A percentile compares a stretch with the other conserved stretches of the same genome.
phyloP scores from a whole-genome alignment of 2,797 vertebrate genomes.

The Girardinus metallicus region DNA sequence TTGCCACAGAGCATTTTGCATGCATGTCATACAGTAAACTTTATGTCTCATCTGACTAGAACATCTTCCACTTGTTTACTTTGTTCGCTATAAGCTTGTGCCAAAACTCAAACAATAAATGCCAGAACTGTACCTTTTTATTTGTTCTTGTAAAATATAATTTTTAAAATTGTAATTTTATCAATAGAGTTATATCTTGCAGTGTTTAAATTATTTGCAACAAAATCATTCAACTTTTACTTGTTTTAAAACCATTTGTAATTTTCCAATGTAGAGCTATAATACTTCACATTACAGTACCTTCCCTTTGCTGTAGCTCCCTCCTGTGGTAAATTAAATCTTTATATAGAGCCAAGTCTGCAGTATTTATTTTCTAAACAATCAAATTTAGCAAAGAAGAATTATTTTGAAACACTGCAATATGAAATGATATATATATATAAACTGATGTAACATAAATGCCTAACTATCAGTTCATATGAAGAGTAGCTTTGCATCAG shows the following conservation, averaged over 20 bases:
- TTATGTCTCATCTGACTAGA: background rate
- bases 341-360: background rate
- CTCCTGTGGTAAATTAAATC: conserved; percentile 50
- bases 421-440: background rate
- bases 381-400: background rate
- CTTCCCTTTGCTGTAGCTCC: conserved; percentile 43
- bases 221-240: background rate
- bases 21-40: background rate
- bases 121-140: background rate
- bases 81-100: background rate
- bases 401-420: too few relatives aligned
- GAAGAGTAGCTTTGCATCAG: background rate
- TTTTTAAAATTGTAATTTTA: background rate
- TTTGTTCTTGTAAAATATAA: background rate
- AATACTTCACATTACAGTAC: background rate
- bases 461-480: background rate
- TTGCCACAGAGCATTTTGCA: background rate
- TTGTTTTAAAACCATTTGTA: background rate
- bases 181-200: background rate
- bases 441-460: background rate
- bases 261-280: background rate
- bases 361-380: background rate
- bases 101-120: background rate
- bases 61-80: background rate
- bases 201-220: background rate